Evolutionary conservation across 2,888 invertebrate species (phyloP).

Genomic region (Azorinus chamasolen): DNA sequence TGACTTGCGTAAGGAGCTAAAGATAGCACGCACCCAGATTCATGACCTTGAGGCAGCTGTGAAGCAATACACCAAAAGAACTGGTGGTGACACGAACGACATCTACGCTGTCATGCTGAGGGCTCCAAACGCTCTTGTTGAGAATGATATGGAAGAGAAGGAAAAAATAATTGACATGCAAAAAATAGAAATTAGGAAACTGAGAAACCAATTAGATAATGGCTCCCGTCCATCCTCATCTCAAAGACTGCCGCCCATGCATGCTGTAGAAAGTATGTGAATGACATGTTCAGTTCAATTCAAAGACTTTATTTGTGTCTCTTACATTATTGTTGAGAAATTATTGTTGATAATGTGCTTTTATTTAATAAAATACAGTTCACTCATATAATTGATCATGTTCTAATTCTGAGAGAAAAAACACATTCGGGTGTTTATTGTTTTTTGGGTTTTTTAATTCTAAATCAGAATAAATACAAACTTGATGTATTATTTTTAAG

Average conservation of each 20-base stretch:
- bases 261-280: slow-evolving; percentile 38
- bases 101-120: slow-evolving; percentile 75
- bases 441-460: no score
- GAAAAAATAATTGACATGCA: slow-evolving; percentile 87
- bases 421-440: no score
- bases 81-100: slow-evolving; percentile 74
- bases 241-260: slow-evolving; percentile 74
- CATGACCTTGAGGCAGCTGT: slow-evolving; percentile 90
- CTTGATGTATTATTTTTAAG: no score
- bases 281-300: no score
- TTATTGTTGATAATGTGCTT: no score
- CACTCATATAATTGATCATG: no score
- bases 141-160: slow-evolving; percentile 89
- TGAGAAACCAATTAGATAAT: slow-evolving; percentile 81
- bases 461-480: no score
- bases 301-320: no score
- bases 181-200: slow-evolving; percentile 87
- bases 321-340: no score
- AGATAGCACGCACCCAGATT: slow-evolving; percentile 90
- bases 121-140: slow-evolving; percentile 88
- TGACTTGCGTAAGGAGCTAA: slow-evolving; percentile 90
- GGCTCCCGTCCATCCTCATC: slow-evolving; percentile 75
- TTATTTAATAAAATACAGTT: no score
- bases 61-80: slow-evolving; percentile 84
- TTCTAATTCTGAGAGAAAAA: no score